Base-by-base conservation (phyloP, 2,888 invertebrate species). In the Patella ulyssiponensis region DNA sequence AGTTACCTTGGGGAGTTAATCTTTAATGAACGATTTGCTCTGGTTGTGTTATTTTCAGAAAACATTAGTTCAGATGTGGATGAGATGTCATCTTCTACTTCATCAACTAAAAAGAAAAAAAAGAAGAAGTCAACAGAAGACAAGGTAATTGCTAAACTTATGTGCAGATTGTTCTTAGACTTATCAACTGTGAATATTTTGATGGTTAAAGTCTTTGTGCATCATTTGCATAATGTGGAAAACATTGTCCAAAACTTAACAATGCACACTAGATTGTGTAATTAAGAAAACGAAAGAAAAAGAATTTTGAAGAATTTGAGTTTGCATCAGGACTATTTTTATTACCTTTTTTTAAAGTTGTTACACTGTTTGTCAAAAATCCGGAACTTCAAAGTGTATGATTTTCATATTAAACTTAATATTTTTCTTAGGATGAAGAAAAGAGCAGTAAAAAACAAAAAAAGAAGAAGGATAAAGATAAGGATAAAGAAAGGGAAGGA, bases 121-220 rank as follows among this genome's bases (percentile, higher is more conserved):
- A 82, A 82, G 74, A 82, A 80, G 64, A 81, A 79, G 76, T 81
- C 73, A 58, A 72, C 76, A 33, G 79, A 80, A 71, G 78, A 81
- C 33, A 81, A 81, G 77, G 76, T 77, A 64, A 9, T 44, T 44
- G 7, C 9, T 44, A 44, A 44, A 44, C 44, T 44, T 9, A 44
- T 9, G 9, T 44, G 44, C 44, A 44, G 44, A 44, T 44, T 44
- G 7, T 44, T 44, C 9, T 7, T 44, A 44, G 44, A 44, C 9
- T 44, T 44, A 9, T 44, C 44, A 44, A 1, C 44, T 9, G 44
- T 44, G 7, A 7, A 9, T 44, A 9, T 44, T 44, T 44, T 44
- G 0, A 44, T 44, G 44, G 3, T 44, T 33, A 33, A 33, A 33
- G 33, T 33, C 33, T 33, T 33, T 33, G 33, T 33, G 33, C 5